Evolutionary conservation across 2,888 invertebrate genomes (phyloP).

Genomic region (Phlogophora meticulosa): DNA sequence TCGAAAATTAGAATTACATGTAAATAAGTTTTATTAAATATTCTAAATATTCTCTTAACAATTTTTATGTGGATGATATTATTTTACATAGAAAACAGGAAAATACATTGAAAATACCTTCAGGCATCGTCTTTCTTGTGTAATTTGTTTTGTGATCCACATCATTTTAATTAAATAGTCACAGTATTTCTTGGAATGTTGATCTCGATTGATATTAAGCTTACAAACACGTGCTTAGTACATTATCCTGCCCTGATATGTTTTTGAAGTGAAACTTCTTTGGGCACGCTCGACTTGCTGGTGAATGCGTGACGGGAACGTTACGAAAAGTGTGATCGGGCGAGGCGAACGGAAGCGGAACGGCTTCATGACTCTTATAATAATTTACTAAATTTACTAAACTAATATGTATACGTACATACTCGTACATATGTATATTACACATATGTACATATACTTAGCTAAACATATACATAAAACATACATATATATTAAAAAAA

Average conservation of each 20-base stretch:
- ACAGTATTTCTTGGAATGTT: not conserved
- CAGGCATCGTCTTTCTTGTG: not conserved
- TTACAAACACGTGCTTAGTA: slow-evolving; percentile 1
- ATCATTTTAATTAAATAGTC: not conserved
- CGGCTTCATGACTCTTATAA: too few relatives aligned
- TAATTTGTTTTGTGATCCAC: slow-evolving; percentile 1
- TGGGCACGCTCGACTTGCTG: too few relatives aligned
- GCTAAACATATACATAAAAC: too few relatives aligned
- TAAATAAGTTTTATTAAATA: not conserved
- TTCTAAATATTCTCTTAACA: not conserved
- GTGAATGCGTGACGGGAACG: too few relatives aligned
- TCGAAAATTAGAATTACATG: not conserved
- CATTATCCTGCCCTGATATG: not conserved
- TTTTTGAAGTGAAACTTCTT: too few relatives aligned
- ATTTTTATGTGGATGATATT: not conserved
- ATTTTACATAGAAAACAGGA: slow-evolving; percentile 1
- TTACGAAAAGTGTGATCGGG: too few relatives aligned
- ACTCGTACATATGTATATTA: too few relatives aligned
- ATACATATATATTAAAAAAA: too few relatives aligned
- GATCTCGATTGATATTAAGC: not conserved
- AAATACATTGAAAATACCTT: slow-evolving; percentile 1
- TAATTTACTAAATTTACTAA: too few relatives aligned
- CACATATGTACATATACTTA: too few relatives aligned
- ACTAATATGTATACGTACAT: too few relatives aligned
- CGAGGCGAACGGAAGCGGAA: too few relatives aligned